A percentile compares a stretch with the other conserved stretches of the same genome.
phyloP scores from a whole-genome alignment of 2,113 vertebrate genomes.

The Macroglossus sobrinus region DNA sequence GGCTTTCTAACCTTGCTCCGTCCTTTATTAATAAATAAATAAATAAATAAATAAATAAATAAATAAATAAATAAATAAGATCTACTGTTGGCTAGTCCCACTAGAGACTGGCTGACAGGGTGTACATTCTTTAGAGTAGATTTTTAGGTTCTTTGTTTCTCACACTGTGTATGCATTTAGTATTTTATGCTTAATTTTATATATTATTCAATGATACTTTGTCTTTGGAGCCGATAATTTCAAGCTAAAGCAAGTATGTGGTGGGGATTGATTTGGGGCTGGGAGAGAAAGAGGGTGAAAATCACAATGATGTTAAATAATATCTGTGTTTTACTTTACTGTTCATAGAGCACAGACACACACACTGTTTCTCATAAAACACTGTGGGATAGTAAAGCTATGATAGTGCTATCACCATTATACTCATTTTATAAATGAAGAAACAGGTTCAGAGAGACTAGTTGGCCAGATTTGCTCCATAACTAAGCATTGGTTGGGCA shows the following conservation, averaged over 20 bases:
- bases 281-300: not conserved
- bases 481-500: not conserved
- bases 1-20: not conserved
- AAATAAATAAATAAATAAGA: not conserved
- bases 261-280: not conserved
- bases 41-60: not conserved
- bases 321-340: not conserved
- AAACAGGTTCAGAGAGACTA: not conserved
- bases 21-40: not conserved
- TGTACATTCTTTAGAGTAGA: not conserved
- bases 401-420: accelerated
- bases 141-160: not conserved
- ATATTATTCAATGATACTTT: not conserved
- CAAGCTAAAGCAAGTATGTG: not conserved
- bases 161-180: not conserved
- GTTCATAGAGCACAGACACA: accelerated
- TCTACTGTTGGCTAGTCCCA: not conserved
- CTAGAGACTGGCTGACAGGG: not conserved
- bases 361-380: not conserved
- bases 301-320: not conserved
- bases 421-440: not conserved
- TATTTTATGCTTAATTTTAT: not conserved
- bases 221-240: not conserved
- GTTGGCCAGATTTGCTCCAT: not conserved
- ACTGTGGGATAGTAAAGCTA: not conserved